Conservation (phyloP, 1,140 invertebrate species). For the Potamilus streckersoni region DNA sequence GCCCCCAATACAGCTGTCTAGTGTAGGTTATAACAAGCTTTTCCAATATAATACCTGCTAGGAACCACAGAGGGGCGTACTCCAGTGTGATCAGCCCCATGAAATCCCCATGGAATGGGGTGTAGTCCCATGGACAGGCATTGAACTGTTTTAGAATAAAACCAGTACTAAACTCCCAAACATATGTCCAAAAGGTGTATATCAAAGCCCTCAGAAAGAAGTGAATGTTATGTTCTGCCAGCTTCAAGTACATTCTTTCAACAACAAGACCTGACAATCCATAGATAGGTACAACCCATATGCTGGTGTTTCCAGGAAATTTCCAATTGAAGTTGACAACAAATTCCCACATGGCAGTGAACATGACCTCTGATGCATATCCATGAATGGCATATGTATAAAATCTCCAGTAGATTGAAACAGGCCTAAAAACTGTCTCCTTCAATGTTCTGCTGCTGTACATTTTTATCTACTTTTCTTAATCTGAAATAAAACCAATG, state of each 20-base stretch:
- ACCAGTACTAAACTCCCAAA: slow-evolving; percentile 71
- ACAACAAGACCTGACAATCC: slow-evolving; percentile 66
- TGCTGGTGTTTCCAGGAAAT: slow-evolving; percentile 69
- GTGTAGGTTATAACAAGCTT: slow-evolving; percentile 64
- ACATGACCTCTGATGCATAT: slow-evolving; percentile 71
- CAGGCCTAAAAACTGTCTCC: too few relatives aligned
- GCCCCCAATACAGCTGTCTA: slow-evolving; percentile 63
- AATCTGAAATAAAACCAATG: too few relatives aligned
- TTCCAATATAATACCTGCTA: slow-evolving; percentile 65
- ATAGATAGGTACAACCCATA: slow-evolving; percentile 72
- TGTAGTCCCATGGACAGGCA: slow-evolving; percentile 73
- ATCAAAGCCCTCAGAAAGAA: slow-evolving; percentile 65
- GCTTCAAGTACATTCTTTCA: slow-evolving; percentile 66
- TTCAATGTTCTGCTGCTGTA: too few relatives aligned
- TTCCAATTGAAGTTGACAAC: slow-evolving; percentile 70
- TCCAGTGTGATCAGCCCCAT: slow-evolving; percentile 72
- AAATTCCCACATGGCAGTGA: slow-evolving; percentile 72
- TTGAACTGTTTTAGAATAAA: slow-evolving; percentile 68
- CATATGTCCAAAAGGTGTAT: slow-evolving; percentile 70
- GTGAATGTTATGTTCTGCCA: slow-evolving; percentile 58
- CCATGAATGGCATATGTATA: slow-evolving; percentile 73
- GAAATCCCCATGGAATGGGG: slow-evolving; percentile 69
- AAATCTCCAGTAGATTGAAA: slow-evolving; percentile 57
- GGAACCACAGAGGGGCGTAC: slow-evolving; percentile 72
- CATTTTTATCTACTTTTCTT: too few relatives aligned